Percentiles rank a stretch among this genome's conserved stretches.
Evolutionary conservation across 2,113 vertebrate genomes (phyloP).

Genomic region (Cricetomys ansorgei): DNA sequence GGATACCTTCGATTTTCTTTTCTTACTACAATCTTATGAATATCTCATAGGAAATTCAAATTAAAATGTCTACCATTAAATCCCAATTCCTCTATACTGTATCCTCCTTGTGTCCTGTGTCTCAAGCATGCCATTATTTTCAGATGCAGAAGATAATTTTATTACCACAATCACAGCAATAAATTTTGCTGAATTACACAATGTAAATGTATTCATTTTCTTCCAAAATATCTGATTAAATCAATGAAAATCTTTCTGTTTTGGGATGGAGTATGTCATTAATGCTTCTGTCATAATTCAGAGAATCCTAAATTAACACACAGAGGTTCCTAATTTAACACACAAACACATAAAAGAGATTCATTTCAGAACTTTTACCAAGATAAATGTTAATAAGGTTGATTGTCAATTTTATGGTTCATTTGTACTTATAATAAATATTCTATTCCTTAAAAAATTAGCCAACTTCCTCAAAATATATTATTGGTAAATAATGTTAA

Average conservation of each 20-base stretch:
- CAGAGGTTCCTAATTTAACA: too few species aligned
- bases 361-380: background rate
- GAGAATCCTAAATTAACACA: slow-evolving; percentile 16
- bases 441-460: background rate
- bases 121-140: background rate
- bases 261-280: background rate
- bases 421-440: slow-evolving; percentile 25
- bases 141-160: background rate
- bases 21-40: background rate
- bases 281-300: background rate
- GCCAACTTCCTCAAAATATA: background rate
- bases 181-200: background rate
- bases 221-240: background rate
- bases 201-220: background rate
- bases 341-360: too few species aligned
- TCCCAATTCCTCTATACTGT: background rate
- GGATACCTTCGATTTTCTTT: background rate
- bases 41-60: background rate
- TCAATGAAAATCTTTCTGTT: background rate
- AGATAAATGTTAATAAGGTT: background rate
- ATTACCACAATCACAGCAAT: background rate
- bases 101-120: background rate
- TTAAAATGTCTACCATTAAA: background rate
- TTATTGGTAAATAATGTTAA: background rate
- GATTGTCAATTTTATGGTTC: slow-evolving; percentile 21